Base-by-base conservation (phyloP, 2,113 vertebrate genomes). In the Crotophaga sulcirostris region DNA sequence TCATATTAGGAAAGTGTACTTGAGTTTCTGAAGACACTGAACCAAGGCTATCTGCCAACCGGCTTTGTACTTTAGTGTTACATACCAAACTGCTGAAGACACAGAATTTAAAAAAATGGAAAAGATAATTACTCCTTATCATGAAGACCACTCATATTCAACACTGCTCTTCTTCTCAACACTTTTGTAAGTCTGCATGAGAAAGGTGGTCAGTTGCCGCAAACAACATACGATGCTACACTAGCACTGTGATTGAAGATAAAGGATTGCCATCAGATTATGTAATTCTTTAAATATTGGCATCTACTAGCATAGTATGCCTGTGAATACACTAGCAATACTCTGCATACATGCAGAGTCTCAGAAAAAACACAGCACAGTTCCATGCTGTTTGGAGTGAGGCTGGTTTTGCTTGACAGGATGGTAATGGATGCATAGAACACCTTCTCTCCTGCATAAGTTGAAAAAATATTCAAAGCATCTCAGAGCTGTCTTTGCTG, bases 51-150 rank as follows among this genome's bases (percentile, higher is more conserved):
- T 73, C 54, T 69, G 79, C 69, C 58, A 76, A 7, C 8, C 2
- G 1, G 2, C 73, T 74, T 91, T 87, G 21, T 51, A 14, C 21
- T 81, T 73, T 11, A 56, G 28, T 7, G 1, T 45, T 70, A 31
- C 33, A 64, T 68, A 72, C 29, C 38, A 89, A 82, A 82, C 29
- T 72, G 56, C 64, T 89, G 83, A 90, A 81, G 38, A 67, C 24
- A 59, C 4, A 51, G 9, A 13, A 25, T 69, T 85, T n/a, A 17
- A 25, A 79, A 80, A 75, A 70, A 49, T 1, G 3, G 17, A 58
- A 94, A 67, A 67, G 13, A 11, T 38, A 63, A 77, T 89, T 70
- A 16, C 18, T 70, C 7, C 47, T 86, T 83, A 83, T 90, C 56
- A 79, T 76, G 54, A 73, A 69, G 28, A 42, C 23, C 16, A 34